Evolutionary conservation across 2,113 vertebrate genomes (phyloP).

Genomic region (Megaceryle torquata): DNA sequence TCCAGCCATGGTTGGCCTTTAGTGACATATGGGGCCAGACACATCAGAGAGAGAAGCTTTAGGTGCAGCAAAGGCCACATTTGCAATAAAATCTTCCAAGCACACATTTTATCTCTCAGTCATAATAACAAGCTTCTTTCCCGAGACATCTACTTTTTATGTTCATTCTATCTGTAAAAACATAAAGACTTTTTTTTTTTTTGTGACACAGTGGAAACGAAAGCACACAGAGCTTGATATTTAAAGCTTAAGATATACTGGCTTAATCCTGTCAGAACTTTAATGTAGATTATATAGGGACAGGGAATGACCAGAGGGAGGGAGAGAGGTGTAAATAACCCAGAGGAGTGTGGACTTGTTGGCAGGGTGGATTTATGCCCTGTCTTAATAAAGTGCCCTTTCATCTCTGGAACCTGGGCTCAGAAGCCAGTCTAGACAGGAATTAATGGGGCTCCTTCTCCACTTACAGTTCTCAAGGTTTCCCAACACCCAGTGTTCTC

Average conservation of each 20-base stretch:
- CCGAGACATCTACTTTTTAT: not conserved
- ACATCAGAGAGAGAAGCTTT: not conserved
- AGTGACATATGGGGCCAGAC: not conserved
- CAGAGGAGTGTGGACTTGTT: constrained; percentile 60
- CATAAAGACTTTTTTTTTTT: not conserved
- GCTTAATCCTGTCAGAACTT: constrained; percentile 43
- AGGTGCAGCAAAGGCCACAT: not conserved
- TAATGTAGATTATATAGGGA: constrained; percentile 26
- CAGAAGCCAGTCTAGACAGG: constrained; percentile 73
- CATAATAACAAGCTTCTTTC: not conserved
- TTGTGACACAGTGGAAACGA: not conserved
- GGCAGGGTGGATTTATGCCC: constrained; percentile 62
- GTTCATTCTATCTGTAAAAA: not conserved
- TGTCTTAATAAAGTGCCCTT: constrained; percentile 70
- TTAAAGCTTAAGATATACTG: not conserved
- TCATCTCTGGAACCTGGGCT: constrained; percentile 63
- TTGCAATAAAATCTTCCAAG: not conserved
- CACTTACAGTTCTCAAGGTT: constrained; percentile 35
- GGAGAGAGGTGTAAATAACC: constrained; percentile 57
- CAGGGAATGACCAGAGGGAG: constrained; percentile 43
- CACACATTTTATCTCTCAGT: not conserved
- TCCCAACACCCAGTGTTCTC: constrained; percentile 14
- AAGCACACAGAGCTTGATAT: not conserved
- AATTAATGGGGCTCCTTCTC: constrained; percentile 60
- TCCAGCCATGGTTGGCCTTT: not conserved